These are phyloP conservation scores for Ctenopoma kingsleyae DNA, from an alignment of 2,797 vertebrate species.

Conservation along the genomic window DNA sequence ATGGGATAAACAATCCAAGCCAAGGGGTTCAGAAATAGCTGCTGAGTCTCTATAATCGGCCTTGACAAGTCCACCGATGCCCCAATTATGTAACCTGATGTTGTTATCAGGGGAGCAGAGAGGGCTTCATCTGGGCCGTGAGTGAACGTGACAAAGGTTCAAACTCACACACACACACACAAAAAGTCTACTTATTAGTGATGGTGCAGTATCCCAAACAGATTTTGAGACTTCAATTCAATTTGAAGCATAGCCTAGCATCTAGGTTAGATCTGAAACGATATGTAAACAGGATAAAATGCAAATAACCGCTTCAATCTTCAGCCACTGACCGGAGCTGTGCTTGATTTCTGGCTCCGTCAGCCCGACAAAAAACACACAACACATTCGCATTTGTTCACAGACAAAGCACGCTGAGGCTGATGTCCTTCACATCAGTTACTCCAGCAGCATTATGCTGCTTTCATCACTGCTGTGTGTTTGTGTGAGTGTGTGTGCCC, in stretches of 20 bases:
- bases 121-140: background rate
- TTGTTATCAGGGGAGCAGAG: background rate
- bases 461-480: constrained; percentile 1
- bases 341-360: background rate
- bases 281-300: too few species aligned
- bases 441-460: background rate
- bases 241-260: too few species aligned
- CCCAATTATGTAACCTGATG: constrained; percentile 50
- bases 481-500: background rate
- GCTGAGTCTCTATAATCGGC: constrained; percentile 40
- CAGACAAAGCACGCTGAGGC: background rate
- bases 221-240: background rate
- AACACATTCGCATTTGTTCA: background rate
- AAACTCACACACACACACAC: background rate
- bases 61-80: constrained; percentile 23
- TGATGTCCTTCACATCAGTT: constrained; percentile 3
- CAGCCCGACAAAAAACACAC: background rate
- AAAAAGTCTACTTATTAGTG: constrained; percentile 4
- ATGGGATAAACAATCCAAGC: constrained; percentile 22
- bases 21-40: constrained; percentile 37
- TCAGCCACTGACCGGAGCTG: too few species aligned
- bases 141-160: constrained; percentile 5
- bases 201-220: constrained; percentile 1
- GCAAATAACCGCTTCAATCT: too few species aligned
- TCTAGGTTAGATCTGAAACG: too few species aligned